phyloP scores from a whole-genome alignment of 1,140 invertebrate genomes.

The Formica exsecta region DNA sequence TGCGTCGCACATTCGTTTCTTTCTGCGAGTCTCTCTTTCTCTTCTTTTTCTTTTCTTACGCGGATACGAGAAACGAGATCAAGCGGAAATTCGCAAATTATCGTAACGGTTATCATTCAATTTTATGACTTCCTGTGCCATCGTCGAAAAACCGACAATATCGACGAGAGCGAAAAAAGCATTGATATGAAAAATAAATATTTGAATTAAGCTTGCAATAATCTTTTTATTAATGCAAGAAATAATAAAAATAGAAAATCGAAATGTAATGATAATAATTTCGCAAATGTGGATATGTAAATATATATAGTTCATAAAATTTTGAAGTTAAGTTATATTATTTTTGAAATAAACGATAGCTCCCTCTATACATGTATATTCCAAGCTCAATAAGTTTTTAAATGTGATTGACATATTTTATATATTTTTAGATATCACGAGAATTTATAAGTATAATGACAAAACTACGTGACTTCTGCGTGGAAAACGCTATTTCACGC shows the following conservation, averaged over 20 bases:
- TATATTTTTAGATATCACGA: not conserved
- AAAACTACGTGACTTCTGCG: constrained; percentile 42
- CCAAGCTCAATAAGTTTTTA: not conserved
- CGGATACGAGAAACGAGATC: constrained; percentile 33
- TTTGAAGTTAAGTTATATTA: not conserved
- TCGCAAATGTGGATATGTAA: not conserved
- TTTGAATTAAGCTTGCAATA: not conserved
- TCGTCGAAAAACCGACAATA: not conserved
- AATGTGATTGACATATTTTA: not conserved
- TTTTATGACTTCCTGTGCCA: constrained; percentile 15
- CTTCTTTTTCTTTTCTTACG: not conserved
- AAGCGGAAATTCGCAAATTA: constrained; percentile 46
- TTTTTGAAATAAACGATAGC: not conserved
- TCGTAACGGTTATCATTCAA: constrained; percentile 15
- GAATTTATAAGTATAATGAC: not conserved
- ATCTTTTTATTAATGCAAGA: not conserved
- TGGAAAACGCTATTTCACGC: constrained; percentile 37
- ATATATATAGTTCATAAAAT: not conserved
- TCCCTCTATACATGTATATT: not conserved
- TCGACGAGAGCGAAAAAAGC: not conserved
- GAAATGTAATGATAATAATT: not conserved
- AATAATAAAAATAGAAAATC: not conserved
- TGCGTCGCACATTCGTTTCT: not conserved
- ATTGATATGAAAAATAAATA: not conserved
- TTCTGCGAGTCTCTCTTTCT: constrained; percentile 8